Evolutionary conservation across 92 coral and sea anemone genomes (phyloP), one percentile per base, ranked within the genome.

Genomic region (Ricordea florida): DNA sequence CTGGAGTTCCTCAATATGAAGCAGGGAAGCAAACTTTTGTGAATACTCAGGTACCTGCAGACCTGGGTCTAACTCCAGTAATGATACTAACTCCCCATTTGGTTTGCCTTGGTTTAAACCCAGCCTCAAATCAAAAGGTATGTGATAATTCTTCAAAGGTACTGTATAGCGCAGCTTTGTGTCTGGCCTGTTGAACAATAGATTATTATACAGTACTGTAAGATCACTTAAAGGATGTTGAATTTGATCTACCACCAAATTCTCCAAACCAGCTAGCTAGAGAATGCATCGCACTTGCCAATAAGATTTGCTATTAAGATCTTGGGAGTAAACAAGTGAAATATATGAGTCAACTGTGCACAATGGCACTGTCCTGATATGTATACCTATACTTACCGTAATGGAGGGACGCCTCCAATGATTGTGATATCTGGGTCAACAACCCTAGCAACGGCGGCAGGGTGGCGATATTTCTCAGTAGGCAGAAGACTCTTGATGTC

Each of bases 1-100:
- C 26, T 91, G 97, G 61, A 87, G 69, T 38, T 91, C 97, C 40
- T 91, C 97, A 3, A 91, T 82, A 60, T 91, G 93, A 13, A 91
- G 83, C 18, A 91, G 77, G n/a, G 86, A 73, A 2, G 92, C 65
- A 73, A 87, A 87, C 41, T 75, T 91, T 27, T 82, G 68, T 24
- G 70, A 21, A 32, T 87, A 76, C 68, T 87, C 62, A 15, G 32
- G 58, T 52, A 51, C 23, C 8, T 77, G 72, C 26, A 83, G 31
- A 10, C 73, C 88, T 24, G 76, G 64, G 2, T 66, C 78, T 21
- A 32, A 57, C 14, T 62, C 52, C 5, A 82, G 69, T 25, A 87
- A 80, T 6, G 57, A 66, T 41, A 42, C 59, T 51, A 91, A 69
- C 35, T 72, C 76, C 21, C 72, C 75, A 35, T 65, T 65, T 37